phyloP scores from a whole-genome alignment of 2,888 invertebrate species.

The Dendrolimus houi region DNA sequence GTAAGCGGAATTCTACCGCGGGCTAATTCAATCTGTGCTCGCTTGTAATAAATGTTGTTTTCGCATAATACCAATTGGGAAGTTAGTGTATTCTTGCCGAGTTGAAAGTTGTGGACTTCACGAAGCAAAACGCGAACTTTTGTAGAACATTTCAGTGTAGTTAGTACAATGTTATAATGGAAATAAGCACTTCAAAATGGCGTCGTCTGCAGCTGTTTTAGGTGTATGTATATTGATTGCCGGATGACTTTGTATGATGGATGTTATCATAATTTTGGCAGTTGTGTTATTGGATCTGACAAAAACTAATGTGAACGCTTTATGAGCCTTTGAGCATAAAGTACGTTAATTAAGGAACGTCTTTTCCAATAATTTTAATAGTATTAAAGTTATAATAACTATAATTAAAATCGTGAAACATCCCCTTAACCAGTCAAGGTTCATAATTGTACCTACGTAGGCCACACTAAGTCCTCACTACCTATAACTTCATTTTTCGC shows the following conservation, averaged over 20 bases:
- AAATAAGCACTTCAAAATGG: constrained; percentile 77
- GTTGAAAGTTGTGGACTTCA: constrained; percentile 72
- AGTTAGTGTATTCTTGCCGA: constrained; percentile 56
- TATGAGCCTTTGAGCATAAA: not conserved
- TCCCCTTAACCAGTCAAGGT: too few relatives aligned
- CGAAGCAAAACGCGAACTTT: constrained; percentile 77
- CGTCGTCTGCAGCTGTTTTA: constrained; percentile 66
- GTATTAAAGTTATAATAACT: too few relatives aligned
- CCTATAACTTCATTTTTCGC: too few relatives aligned
- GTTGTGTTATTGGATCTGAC: constrained; percentile 21
- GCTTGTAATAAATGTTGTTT: constrained; percentile 75
- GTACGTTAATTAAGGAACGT: not conserved
- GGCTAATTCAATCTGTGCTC: constrained; percentile 72
- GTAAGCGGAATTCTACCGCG: constrained; percentile 66
- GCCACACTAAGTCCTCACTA: too few relatives aligned
- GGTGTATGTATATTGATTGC: constrained; percentile 53
- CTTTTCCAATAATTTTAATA: not conserved
- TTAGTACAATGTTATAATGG: constrained; percentile 77
- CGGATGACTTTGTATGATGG: constrained; percentile 39
- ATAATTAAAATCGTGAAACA: too few relatives aligned
- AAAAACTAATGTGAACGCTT: too few relatives aligned
- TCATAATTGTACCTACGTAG: too few relatives aligned
- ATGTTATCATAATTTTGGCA: constrained; percentile 34
- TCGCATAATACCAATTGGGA: constrained; percentile 67
- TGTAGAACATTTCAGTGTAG: constrained; percentile 77